Conservation (phyloP, 2,797 vertebrate genomes). For the Anomalospiza imberbis region DNA sequence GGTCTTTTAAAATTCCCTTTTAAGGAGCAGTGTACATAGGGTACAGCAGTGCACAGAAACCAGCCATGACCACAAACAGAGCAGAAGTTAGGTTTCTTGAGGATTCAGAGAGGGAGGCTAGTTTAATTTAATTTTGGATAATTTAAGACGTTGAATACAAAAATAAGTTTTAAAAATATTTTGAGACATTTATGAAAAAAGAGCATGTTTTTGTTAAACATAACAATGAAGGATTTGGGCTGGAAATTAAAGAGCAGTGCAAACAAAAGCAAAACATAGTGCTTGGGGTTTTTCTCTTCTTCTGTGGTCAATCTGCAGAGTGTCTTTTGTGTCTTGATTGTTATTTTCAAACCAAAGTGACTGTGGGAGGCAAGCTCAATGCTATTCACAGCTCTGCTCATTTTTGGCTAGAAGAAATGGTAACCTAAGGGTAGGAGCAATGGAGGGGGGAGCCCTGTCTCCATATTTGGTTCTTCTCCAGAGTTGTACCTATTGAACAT, state of each 20-base stretch:
- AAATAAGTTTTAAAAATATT: constrained; percentile 62
- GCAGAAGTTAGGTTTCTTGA: constrained; percentile 16
- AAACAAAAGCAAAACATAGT: constrained; percentile 50
- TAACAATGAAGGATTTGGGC: constrained; percentile 41
- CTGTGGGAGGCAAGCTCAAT: not conserved
- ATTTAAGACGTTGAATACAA: constrained; percentile 37
- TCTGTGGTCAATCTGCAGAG: constrained; percentile 51
- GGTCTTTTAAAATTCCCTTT: not conserved
- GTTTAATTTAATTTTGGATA: not conserved
- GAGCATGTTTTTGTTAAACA: constrained; percentile 40
- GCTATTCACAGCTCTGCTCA: not conserved
- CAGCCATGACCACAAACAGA: not conserved
- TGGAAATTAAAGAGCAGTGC: constrained; percentile 37
- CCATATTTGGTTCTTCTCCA: not conserved
- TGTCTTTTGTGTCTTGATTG: constrained; percentile 47
- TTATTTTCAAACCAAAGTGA: constrained; percentile 7
- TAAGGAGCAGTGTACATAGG: accelerated
- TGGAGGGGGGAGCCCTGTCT: not conserved
- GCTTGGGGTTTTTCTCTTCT: constrained; percentile 56
- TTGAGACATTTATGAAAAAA: constrained; percentile 38
- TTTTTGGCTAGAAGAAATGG: not conserved
- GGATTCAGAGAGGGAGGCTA: not conserved
- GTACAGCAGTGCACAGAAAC: not conserved
- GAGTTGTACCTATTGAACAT: not conserved
- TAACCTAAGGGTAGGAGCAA: not conserved